Base-by-base conservation (phyloP, 2,797 vertebrate species). In the Urosaurus nigricauda region DNA sequence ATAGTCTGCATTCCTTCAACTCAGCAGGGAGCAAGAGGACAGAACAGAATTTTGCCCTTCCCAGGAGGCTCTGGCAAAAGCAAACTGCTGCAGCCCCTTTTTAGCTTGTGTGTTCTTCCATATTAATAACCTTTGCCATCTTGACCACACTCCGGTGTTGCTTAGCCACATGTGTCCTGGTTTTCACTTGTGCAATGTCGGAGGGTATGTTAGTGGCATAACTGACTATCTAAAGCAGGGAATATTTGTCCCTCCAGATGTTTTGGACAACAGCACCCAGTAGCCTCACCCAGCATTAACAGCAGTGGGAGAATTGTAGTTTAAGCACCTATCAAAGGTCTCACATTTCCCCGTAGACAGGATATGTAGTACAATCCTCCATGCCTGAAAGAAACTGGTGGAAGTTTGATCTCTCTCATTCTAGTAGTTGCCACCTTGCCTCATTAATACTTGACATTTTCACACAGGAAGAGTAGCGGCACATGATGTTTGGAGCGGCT, bases 401-500 rank as follows among this genome's bases (percentile, higher is more conserved):
- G 19, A 81, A 65, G 71, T 84, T 91, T 84, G 68, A 3, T 51
- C 5, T 3, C 21, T n/a, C n/a, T 8, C 47, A 2, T 51, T 19
- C 60, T 26, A 9, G 13, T 47, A 43, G 79, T 9, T 60, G 53
- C 51, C 26, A 6, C 47, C 83, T 70, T 56, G 78, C 74, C n/a
- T 37, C 40, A 85, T 32, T 80, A 84, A 40, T 51, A 11, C 78
- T 43, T 37, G 17, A 87, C 87, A 70, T 77, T 73, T 82, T 89
- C 86, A 78, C 80, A 56, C 13, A 77, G 80, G 75, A 78, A 91
- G 17, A 37, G 0, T 4, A 14, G 53, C 51, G 12, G 37, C 60
- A 56, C 37, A 16, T 56, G 92, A 56, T 78, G 83, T 51, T 89
- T 80, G 5, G 17, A 24, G 79, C 47, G 21, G 77, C 88, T 63